Evolutionary conservation across 2,888 invertebrate species (phyloP), one percentile per base, ranked within the genome.

Genomic region (Andrena chrysosceles): DNA sequence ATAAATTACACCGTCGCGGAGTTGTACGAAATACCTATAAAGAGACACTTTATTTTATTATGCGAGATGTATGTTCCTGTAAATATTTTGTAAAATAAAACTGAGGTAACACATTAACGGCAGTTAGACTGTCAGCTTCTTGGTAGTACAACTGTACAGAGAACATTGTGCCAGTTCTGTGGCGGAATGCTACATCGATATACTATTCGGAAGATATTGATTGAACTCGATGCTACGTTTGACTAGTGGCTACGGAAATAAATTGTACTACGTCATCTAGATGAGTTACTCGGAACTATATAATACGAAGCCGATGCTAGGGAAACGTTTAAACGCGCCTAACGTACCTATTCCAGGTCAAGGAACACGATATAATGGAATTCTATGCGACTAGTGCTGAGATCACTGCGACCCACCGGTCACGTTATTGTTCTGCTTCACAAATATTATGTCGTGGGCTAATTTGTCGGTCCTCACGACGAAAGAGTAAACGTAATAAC

Each of bases 391-490:
- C 35, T 49, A 29, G 0, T 20, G 3, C 4, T 42, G 23, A 48
- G n/a, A 59, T 49, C 20, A 64, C n/a, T 54, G 8, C 6, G 35
- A 2, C 8, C 31, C 33, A 29, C 13, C 13, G 23, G 7, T 0
- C 1, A 31, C 29, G 4, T 73, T 54, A 20, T 48, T 23, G 8
- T 63, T 52, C 2, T 79, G 23, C 81, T 95, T 94, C 16, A 93
- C 92, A 85, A 95, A 95, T 84, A 95, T 95, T 75, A 94, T 93
- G 87, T 95, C 95, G 86, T 95, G 95, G 1, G 95, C 95, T n/a
- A 95, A 89, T 89, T 94, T 93, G 62, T 94, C 90, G 0, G 89
- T 85, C 84, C 94, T 93, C 8, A 93, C 93, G 3, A 95, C 94
- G 80, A 93, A 93, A 63, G 90, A 91, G 59, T 93, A 88, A 2